phyloP scores from a whole-genome alignment of 2,888 invertebrate genomes.

The Euplexia lucipara region DNA sequence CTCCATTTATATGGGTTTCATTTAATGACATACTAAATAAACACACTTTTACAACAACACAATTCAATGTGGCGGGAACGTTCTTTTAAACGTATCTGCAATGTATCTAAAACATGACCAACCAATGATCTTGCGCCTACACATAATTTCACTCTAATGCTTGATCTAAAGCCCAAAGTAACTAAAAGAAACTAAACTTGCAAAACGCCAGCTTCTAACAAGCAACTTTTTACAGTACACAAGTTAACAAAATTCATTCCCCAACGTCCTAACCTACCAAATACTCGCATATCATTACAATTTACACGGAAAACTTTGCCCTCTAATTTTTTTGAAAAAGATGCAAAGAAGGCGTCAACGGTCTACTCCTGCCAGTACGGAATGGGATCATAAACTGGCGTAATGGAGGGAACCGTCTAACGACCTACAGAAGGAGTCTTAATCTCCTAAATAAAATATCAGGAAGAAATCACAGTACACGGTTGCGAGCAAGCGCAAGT shows the following conservation, averaged over 20 bases:
- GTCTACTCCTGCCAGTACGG: constrained; percentile 75
- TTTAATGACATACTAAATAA: no score
- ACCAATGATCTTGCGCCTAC: background rate
- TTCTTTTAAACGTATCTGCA: background rate
- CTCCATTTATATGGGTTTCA: no score
- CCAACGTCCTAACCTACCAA: constrained; percentile 2
- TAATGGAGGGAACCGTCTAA: constrained; percentile 82
- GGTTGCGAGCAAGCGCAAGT: constrained; percentile 67
- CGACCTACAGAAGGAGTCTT: constrained; percentile 78
- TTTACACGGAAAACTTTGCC: constrained; percentile 75
- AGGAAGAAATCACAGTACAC: constrained; percentile 85
- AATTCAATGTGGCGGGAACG: no score
- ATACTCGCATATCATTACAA: constrained; percentile 72
- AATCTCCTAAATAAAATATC: constrained; percentile 88
- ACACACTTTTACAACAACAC: no score
- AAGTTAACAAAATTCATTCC: constrained; percentile 38
- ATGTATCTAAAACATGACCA: background rate
- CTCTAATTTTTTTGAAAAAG: constrained; percentile 73
- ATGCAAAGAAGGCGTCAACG: constrained; percentile 72
- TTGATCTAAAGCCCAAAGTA: constrained; percentile 20
- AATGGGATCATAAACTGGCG: constrained; percentile 84
- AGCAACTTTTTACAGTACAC: constrained; percentile 1
- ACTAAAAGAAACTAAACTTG: constrained; percentile 19
- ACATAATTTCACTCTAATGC: constrained; percentile 15
- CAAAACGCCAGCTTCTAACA: constrained; percentile 16